Percentiles rank a stretch among this genome's conserved stretches.
Conservation (phyloP, 2,113 vertebrate species). For the Mionectes macconnelli region DNA sequence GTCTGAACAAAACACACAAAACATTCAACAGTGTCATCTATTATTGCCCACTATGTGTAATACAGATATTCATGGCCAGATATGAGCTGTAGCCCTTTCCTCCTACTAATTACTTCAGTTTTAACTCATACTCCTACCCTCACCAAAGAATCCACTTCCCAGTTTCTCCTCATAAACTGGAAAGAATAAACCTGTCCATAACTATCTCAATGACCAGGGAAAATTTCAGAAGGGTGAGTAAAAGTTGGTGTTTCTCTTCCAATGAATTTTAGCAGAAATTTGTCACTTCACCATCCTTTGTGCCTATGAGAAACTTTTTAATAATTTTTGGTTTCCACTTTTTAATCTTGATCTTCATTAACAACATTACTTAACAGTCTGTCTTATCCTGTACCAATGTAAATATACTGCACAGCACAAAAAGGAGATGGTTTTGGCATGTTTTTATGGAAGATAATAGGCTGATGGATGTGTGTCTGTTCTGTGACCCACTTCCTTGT, state of each 20-base stretch:
- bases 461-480: not conserved
- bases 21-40: not conserved
- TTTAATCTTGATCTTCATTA: not conserved
- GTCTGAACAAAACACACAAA: not conserved
- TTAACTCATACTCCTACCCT: not conserved
- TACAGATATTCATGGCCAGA: not conserved
- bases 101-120: not conserved
- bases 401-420: fast-evolving
- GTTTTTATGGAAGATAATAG: not conserved
- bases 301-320: not conserved
- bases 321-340: not conserved
- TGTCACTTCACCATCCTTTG: not conserved
- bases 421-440: not conserved
- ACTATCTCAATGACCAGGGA: not conserved
- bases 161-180: not conserved
- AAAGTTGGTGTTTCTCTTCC: not conserved
- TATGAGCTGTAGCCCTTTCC: fast-evolving
- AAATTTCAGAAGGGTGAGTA: not conserved
- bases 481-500: not conserved
- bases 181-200: not conserved
- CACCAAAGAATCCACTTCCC: not conserved
- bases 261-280: not conserved
- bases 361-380: not conserved
- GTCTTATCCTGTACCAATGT: not conserved
- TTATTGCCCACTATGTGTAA: not conserved